Conservation (phyloP, 1,140 invertebrate species). For the Geopemphigus sp. region DNA sequence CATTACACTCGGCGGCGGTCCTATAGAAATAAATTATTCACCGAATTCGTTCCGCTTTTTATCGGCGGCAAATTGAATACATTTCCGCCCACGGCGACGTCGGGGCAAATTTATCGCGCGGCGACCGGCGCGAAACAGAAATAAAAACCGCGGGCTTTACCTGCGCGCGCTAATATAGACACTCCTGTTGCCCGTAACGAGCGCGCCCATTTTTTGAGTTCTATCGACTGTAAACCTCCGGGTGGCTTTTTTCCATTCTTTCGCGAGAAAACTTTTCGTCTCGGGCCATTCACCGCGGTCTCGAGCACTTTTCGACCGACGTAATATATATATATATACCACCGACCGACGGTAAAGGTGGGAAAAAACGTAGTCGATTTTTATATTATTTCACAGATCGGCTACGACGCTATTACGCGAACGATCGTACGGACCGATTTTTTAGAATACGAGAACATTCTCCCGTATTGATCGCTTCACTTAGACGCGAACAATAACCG, state of each 20-base stretch:
- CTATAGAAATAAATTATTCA: constrained; percentile 27
- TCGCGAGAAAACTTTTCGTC: constrained; percentile 16
- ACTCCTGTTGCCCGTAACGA: constrained; percentile 5
- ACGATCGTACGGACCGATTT: too few species aligned
- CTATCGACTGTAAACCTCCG: constrained; percentile 25
- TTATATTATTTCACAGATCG: too few species aligned
- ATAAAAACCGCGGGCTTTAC: constrained; percentile 1
- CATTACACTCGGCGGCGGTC: background rate
- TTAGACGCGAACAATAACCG: too few species aligned
- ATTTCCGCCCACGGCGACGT: background rate
- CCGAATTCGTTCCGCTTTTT: constrained; percentile 13
- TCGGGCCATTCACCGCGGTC: constrained; percentile 23
- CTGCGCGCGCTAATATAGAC: constrained; percentile 17
- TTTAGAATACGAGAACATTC: too few species aligned
- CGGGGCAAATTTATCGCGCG: background rate
- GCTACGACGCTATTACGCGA: too few species aligned
- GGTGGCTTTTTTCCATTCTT: background rate
- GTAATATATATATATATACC: background rate
- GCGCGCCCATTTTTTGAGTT: constrained; percentile 18
- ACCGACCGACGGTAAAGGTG: background rate
- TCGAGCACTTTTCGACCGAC: background rate
- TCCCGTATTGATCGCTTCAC: too few species aligned
- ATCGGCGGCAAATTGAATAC: background rate
- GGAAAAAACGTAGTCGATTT: too few species aligned
- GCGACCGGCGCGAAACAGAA: too few species aligned